Conservation (phyloP, 2,113 vertebrate genomes). For the Nanger granti region DNA sequence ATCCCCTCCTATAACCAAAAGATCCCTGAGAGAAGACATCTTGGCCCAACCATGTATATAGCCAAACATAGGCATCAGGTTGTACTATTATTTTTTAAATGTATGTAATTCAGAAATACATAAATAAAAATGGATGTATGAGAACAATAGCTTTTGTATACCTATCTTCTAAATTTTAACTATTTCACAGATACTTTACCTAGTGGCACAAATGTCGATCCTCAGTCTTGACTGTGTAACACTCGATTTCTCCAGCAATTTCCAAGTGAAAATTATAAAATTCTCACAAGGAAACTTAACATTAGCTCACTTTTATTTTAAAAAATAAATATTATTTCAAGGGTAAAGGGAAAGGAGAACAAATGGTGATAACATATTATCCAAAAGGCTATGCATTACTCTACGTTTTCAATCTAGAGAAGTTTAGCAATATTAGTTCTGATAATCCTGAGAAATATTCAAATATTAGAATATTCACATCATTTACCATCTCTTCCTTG, state of each 20-base stretch:
- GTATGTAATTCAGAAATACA: not conserved
- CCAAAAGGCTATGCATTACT: not conserved
- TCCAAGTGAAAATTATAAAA: not conserved
- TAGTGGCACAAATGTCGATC: not conserved
- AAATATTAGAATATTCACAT: not conserved
- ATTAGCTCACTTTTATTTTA: not conserved
- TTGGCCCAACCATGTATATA: not conserved
- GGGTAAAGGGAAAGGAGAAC: not conserved
- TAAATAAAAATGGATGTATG: not conserved
- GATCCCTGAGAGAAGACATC: not conserved
- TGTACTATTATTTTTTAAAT: not conserved
- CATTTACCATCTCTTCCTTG: not conserved
- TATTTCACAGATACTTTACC: not conserved
- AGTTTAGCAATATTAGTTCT: not conserved
- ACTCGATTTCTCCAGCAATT: not conserved
- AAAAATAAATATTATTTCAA: slow-evolving; percentile 1
- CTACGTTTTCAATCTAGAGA: not conserved
- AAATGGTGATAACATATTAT: not conserved
- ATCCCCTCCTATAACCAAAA: not conserved
- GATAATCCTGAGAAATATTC: not conserved
- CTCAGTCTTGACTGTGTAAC: not conserved
- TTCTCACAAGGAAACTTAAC: not conserved
- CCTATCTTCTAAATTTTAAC: not conserved
- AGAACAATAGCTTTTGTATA: not conserved
- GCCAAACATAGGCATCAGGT: not conserved